phyloP scores from a whole-genome alignment of 2,113 vertebrate species.

The Redunca redunca region DNA sequence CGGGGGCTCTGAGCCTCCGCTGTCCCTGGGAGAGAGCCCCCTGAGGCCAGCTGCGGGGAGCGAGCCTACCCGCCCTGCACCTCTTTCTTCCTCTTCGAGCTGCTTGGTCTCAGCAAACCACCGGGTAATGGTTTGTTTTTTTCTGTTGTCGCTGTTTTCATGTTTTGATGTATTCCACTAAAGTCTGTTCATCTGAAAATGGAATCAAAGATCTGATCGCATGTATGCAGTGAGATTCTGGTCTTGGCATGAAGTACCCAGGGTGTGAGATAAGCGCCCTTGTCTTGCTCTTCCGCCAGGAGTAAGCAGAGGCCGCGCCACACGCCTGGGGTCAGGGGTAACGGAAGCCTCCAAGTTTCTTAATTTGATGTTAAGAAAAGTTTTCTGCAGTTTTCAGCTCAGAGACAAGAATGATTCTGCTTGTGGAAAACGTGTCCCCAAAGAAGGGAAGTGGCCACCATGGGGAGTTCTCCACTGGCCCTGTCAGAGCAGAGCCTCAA shows the following conservation, averaged over 20 bases:
- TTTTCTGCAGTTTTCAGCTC: background rate
- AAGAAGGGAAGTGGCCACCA: background rate
- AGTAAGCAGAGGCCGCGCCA: background rate
- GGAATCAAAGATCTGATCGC: background rate
- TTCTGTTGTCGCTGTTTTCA: background rate
- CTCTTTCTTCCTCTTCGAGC: background rate
- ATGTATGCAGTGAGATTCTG: background rate
- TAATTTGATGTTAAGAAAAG: background rate
- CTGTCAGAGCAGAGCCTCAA: fast-evolving
- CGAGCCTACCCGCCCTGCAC: background rate
- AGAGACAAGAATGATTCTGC: background rate
- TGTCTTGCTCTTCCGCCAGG: background rate
- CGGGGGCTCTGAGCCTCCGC: fast-evolving
- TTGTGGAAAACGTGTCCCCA: background rate
- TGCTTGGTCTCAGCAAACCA: background rate
- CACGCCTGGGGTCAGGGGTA: fast-evolving
- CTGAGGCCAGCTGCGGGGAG: background rate
- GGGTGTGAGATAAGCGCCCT: background rate
- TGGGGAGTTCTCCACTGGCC: background rate
- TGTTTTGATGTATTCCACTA: background rate
- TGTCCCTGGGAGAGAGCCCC: fast-evolving
- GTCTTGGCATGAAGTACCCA: background rate
- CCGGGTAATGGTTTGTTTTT: background rate
- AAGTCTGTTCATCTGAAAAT: background rate
- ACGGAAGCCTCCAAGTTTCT: background rate